Base-by-base conservation (phyloP, 2,797 vertebrate species). In the Syngnathus rostellatus region DNA sequence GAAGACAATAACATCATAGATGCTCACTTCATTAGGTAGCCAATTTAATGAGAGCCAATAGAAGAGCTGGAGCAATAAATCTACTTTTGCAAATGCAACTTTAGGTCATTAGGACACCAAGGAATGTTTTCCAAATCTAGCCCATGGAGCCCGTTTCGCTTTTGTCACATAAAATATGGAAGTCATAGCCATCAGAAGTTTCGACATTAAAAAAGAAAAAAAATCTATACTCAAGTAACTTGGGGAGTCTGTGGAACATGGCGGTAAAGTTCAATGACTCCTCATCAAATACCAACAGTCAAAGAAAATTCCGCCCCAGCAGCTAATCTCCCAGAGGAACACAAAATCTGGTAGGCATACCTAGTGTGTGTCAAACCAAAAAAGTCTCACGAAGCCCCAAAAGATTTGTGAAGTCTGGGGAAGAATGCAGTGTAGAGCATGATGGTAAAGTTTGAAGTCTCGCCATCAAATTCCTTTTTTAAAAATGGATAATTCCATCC, bases 11-110 rank as follows among this genome's bases (percentile, higher is more conserved):
- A 62, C 3, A 41, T 43, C 39, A 16, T 9, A 40, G 57, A n/a
- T 50, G 23, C 63, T 61, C 5, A 16, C 41, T 62, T 62, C 60
- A 46, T 62, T 62, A 23, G 60, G 41, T 21, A 46, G 40, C 9
- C 41, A 23, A 45, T 17, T 45, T 23, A 61, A 61, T 23, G n/a
- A 12, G 9, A 61, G 11, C 39, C 39, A 12, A 61, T 40, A 23
- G 38, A 41, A 61, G 39, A 61, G 59, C 19, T 14, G 55, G 55
- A 37, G 16, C 19, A 14, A 61, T 40, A 23, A n/a, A 2, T 41
- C 19, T 12, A 39, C 39, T 5, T 61, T 60, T 40, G 38, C 8
- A 61, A 61, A 61, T 39, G 23, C 14, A 38, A 16, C 55, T 38
- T 57, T 38, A 17, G 14, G 7, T 17, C 55, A 38, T 57, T 17